Base-by-base conservation (phyloP, 2,888 invertebrate genomes). In the Drosophila longiperda region DNA sequence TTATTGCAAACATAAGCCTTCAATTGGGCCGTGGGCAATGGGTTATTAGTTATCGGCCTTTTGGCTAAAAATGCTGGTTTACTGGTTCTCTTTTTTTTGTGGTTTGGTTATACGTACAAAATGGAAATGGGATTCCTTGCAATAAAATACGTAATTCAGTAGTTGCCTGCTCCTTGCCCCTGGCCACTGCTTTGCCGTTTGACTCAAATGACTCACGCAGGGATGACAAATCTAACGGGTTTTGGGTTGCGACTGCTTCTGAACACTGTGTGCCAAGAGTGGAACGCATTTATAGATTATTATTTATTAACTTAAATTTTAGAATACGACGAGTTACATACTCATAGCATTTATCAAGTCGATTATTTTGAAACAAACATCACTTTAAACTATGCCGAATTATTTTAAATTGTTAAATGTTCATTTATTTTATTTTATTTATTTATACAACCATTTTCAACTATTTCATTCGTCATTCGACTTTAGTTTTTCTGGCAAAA, bases 181-280 rank as follows among this genome's bases (percentile, higher is more conserved):
- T 40, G 57, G 29, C 29, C 6, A 29, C 29, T 29, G 29, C 5
- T 20, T 20, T 9, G 1, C 42, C 20, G 3, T 1, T 42, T 20
- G 20, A 71, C 29, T 29, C 29, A 29, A 66, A 73, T 78, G 78
- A 75, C 68, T 78, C 75, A 78, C 78, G 60, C 42, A 33, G 53
- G 38, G 40, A 60, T 78, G 78, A 73, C 75, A 73, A 52, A 63
- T 40, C 53, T 42, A 63, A 63, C 34, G 38, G 38, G 48, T 20
- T 23, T 20, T 52, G 12, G 17, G 29, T 15, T 55, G 38, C 8
- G 8, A 20, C n/a, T 57, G n/a, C 38, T 57, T 9, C 12, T 8
- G 42, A 29, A 29, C 12, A 29, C 26, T 55, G 6, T 36, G 17
- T 36, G 23, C 12, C 12, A n/a, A 38, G 36, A 7, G n/a, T 36